These are phyloP conservation scores for Marmota monax DNA, from an alignment of 2,113 vertebrate species.

Conservation along the genomic window DNA sequence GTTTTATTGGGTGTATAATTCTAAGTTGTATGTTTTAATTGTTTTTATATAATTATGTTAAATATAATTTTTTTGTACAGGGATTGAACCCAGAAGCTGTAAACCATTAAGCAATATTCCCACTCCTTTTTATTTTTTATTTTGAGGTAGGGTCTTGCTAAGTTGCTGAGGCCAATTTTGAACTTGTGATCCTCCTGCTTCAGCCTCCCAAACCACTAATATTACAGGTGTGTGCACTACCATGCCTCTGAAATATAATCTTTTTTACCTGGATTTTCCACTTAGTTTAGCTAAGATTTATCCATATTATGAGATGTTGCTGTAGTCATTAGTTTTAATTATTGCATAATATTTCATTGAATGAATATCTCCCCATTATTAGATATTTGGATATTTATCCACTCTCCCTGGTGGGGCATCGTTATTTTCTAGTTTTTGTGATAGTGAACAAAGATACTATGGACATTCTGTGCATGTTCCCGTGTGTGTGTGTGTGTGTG, in stretches of 20 bases:
- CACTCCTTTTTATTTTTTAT: too few species aligned
- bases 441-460: neutral
- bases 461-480: neutral
- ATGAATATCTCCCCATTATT: neutral
- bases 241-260: neutral
- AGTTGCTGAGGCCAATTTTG: too few species aligned
- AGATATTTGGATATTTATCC: neutral
- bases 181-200: too few species aligned
- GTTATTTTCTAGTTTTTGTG: constrained; percentile 39
- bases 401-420: neutral
- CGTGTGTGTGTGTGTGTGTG: neutral
- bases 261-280: constrained; percentile 37
- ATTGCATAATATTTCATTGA: neutral
- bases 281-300: constrained; percentile 13
- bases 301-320: neutral
- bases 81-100: too few species aligned
- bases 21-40: neutral
- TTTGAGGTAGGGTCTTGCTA: too few species aligned
- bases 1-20: constrained; percentile 21
- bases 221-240: too few species aligned
- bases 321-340: neutral
- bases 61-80: neutral
- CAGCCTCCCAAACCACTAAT: too few species aligned
- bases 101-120: too few species aligned
- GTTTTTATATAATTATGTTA: constrained; percentile 43